Evolutionary conservation across 64 coral and sea anemone genomes (phyloP), one percentile per base, ranked within the genome.

Genomic region (Pachyseris speciosa): DNA sequence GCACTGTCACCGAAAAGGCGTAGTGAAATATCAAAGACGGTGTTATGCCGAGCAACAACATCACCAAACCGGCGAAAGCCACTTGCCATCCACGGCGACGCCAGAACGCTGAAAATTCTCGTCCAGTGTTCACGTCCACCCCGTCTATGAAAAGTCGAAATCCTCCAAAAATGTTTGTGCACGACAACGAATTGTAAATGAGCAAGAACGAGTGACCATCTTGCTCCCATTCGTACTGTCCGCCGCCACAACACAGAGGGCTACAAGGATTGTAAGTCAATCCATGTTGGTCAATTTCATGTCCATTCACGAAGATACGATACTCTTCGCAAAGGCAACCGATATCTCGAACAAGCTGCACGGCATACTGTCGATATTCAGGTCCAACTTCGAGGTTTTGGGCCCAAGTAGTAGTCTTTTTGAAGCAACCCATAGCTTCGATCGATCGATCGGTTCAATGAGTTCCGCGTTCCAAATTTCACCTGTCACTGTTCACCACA

Each of bases 101-200:
- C 89, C 93, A 98, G 44, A 95, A 98, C 15, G 84, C 86, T 1
- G 88, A 88, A 33, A 98, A 95, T 64, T 95, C 93, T 49, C 96
- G 86, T 9, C 90, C 94, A 31, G 93, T 98, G 41, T 98, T 98
- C 38, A 94, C 93, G 51, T 98, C 96, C 32, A 89, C 84, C 25
- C 89, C 93, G 57, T 98, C 89, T 65, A 98, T 72, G 31, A 98
- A 98, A 19, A 98, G 85, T 10, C 96, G 88, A 67, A 84, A 94
- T 37, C 88, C 77, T 67, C 96, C 96, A 89, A 85, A 39, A 2
- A 26, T 73, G 37, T 66, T 67, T 0, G 84, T 94, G 0, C 90
- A 64, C 6, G 92, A 92, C 26, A 94, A 52, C 11, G 68, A 85
- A 52, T 94, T 98, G 71, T 92, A 98, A 32, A 94, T 41, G 15